Percentiles rank a stretch among this genome's conserved stretches.
These are phyloP conservation scores for Arnoldichthys spilopterus DNA, from an alignment of 2,797 vertebrate species.

Conservation along the genomic window DNA sequence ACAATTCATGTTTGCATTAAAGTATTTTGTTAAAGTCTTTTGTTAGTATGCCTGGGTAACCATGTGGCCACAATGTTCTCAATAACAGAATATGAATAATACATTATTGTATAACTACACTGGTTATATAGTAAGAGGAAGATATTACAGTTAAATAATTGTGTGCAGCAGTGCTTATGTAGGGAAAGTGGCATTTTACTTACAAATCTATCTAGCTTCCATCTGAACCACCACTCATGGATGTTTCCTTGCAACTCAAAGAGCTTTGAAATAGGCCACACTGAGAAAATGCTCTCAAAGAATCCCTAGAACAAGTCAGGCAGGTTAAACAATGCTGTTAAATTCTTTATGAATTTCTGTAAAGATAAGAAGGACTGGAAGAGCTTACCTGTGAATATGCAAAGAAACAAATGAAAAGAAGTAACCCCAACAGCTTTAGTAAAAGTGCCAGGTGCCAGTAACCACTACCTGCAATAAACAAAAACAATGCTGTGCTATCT, in stretches of 20 bases:
- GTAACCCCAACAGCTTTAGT: constrained; percentile 85
- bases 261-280: constrained; percentile 93
- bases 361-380: too few species aligned
- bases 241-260: constrained; percentile 93
- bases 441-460: constrained; percentile 91
- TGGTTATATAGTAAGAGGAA: neutral
- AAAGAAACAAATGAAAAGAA: constrained; percentile 90
- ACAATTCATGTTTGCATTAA: neutral
- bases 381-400: constrained; percentile 90
- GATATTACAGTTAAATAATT: neutral
- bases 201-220: constrained; percentile 97
- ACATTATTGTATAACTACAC: neutral
- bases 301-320: constrained; percentile 74
- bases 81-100: neutral
- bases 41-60: neutral
- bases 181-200: constrained; percentile 67
- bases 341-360: neutral
- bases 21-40: neutral
- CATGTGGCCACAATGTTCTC: neutral
- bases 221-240: constrained; percentile 99
- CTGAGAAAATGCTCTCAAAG: constrained; percentile 93
- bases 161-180: neutral
- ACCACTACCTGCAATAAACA: constrained; percentile 79
- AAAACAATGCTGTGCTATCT: neutral
- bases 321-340: neutral